Evolutionary conservation across 2,888 invertebrate genomes (phyloP), one percentile per base, ranked within the genome.

Genomic region (Protodeltote pygarga): DNA sequence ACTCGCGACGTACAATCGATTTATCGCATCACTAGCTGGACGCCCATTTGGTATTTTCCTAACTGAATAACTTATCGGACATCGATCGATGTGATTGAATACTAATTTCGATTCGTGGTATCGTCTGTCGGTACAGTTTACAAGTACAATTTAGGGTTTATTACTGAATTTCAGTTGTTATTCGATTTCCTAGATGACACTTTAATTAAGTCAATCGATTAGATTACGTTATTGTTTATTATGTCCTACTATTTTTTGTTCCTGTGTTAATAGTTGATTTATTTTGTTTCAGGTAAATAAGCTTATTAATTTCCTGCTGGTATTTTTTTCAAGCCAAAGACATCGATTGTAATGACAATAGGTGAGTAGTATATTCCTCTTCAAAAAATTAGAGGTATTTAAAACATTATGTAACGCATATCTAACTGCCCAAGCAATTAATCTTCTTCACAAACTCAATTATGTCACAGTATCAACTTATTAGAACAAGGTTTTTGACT

Each of bases 1-100:
- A n/a, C n/a, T n/a, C 59, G 57, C 58, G 64, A 58, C 71, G 45
- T 57, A 65, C 62, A 65, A 74, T 75, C 77, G 72, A 77, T 78
- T 78, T 71, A 75, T 72, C 74, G 69, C 70, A 61, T 73, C 67
- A 63, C 65, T 52, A 66, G 52, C 54, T 40, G 59, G 45, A 41
- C 50, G 63, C 49, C 55, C 65, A 63, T 71, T 73, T 50, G 70
- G 64, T 66, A 65, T 73, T 71, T 77, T 71, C 72, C 68, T 63
- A 67, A 65, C 69, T 64, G 66, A 72, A 73, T 75, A 69, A n/a
- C 71, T 71, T 73, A 70, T 73, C 68, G 57, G 28, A 33, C 62
- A 53, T 58, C 51, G 54, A 61, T 50, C 50, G 49, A 35, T 53
- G 54, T 42, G 37, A 63, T 65, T 60, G 69, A 71, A 73, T 72